Evolutionary conservation across 2,888 invertebrate genomes (phyloP).

Genomic region (Lingula anatina): DNA sequence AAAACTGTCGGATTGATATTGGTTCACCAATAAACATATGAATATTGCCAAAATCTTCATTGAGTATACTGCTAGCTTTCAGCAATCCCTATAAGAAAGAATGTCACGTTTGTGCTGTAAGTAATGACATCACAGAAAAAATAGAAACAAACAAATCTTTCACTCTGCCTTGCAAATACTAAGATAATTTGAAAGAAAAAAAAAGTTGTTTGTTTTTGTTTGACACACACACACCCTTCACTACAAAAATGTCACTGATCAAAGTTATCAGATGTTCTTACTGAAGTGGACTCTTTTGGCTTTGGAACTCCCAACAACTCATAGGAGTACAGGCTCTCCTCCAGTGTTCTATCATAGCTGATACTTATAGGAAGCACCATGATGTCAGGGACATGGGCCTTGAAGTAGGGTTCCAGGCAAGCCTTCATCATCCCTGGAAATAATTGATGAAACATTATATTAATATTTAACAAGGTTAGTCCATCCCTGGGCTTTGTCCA

Average conservation of each 20-base stretch:
- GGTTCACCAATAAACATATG: conserved; percentile 78
- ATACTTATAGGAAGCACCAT: conserved; percentile 91
- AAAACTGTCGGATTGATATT: conserved; percentile 63
- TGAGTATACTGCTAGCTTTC: conserved; percentile 74
- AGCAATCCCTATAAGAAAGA: conserved; percentile 77
- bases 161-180: no score
- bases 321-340: conserved; percentile 87
- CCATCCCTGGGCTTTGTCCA: no score
- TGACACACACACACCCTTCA: no score
- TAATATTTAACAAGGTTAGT: no score
- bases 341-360: conserved; percentile 87
- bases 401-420: conserved; percentile 75
- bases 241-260: no score
- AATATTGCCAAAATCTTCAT: conserved; percentile 76
- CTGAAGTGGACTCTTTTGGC: conserved; percentile 89
- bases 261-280: no score
- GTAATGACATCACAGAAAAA: no score
- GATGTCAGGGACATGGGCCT: conserved; percentile 77
- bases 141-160: no score
- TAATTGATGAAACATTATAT: no score
- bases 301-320: conserved; percentile 96
- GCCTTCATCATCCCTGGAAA: conserved; percentile 83
- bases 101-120: no score
- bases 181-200: no score
- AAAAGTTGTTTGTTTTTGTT: no score